Evolutionary conservation across 2,113 vertebrate species (phyloP).

Genomic region (Nipponia nippon): DNA sequence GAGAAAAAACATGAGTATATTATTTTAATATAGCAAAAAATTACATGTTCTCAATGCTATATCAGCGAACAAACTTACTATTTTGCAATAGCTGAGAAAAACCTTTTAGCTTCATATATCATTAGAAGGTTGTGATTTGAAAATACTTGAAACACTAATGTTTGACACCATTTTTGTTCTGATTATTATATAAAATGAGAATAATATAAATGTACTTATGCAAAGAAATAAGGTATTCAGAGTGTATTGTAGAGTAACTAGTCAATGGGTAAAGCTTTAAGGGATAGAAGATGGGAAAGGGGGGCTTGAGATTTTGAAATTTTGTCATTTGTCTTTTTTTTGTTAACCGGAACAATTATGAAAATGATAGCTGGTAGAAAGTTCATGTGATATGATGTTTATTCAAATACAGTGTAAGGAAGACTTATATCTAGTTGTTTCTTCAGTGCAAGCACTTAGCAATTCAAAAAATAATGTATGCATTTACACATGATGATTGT

Average conservation of each 20-base stretch:
- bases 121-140: not conserved
- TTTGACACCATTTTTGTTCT: not conserved
- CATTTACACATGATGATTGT: not conserved
- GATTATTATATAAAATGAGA: not conserved
- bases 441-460: not conserved
- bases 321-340: not conserved
- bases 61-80: not conserved
- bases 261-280: not conserved
- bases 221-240: not conserved
- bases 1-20: not conserved
- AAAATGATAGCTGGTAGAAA: not conserved
- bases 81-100: not conserved
- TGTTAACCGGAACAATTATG: not conserved
- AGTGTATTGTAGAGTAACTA: not conserved
- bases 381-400: not conserved
- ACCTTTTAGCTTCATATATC: not conserved
- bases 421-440: not conserved
- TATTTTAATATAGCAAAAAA: not conserved
- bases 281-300: not conserved
- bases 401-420: not conserved
- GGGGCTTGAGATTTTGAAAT: not conserved
- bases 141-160: not conserved
- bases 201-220: not conserved
- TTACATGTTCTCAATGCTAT: not conserved
- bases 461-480: not conserved